phyloP scores from a whole-genome alignment of 2,113 vertebrate genomes.

The Stegostoma tigrinum region DNA sequence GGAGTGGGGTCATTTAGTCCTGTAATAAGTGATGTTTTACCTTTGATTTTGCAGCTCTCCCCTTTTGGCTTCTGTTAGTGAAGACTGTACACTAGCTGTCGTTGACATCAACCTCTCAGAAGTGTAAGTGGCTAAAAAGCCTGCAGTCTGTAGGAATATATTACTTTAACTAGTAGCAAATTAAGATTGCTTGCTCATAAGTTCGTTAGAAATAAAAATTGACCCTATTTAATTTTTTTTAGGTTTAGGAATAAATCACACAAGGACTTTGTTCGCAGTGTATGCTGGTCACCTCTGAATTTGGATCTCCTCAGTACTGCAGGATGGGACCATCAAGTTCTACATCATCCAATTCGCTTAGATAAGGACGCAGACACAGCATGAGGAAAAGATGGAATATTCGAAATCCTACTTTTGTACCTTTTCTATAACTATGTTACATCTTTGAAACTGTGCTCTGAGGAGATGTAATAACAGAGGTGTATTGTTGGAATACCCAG shows the following conservation, averaged over 20 bases:
- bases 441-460: not conserved
- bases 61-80: conserved; percentile 79
- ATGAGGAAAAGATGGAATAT: not conserved
- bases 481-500: not conserved
- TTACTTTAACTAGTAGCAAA: not conserved
- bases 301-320: conserved; percentile 74
- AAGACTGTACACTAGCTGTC: conserved; percentile 82
- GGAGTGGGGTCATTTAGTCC: not conserved
- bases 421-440: conserved; percentile 26
- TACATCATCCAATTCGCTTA: conserved; percentile 68
- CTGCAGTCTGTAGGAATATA: not conserved
- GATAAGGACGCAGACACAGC: conserved; percentile 39
- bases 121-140: conserved; percentile 64
- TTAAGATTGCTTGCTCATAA: not conserved
- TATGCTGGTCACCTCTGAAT: conserved; percentile 75
- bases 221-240: conserved; percentile 39
- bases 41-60: conserved; percentile 55
- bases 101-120: conserved; percentile 70
- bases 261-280: conserved; percentile 79
- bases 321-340: conserved; percentile 92
- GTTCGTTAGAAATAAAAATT: not conserved
- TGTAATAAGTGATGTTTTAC: not conserved
- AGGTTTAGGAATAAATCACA: conserved; percentile 76
- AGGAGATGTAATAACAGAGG: not conserved
- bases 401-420: conserved; percentile 1